Conservation (phyloP, 2,113 vertebrate genomes). For the Poeciliopsis prolifica region DNA sequence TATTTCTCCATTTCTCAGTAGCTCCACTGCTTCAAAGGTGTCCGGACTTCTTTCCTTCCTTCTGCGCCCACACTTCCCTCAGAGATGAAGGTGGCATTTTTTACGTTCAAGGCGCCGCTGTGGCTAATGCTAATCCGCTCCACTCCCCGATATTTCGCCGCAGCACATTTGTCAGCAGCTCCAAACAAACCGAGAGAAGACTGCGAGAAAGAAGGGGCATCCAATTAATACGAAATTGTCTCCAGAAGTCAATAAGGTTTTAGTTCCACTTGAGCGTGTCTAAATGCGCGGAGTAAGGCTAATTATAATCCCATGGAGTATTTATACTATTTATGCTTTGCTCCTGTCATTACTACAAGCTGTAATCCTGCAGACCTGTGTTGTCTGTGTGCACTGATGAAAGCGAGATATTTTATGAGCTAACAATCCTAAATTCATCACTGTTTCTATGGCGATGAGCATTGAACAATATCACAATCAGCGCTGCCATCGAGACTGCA, state of each 20-base stretch:
- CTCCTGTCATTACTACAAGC: slow-evolving; percentile 66
- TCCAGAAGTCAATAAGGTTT: slow-evolving; percentile 74
- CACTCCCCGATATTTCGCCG: slow-evolving; percentile 2
- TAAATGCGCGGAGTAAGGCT: slow-evolving; percentile 67
- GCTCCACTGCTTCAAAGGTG: slow-evolving; percentile 31
- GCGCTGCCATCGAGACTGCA: slow-evolving; percentile 30
- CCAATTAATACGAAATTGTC: slow-evolving; percentile 72
- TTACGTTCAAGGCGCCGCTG: not conserved
- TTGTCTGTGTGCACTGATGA: slow-evolving; percentile 63
- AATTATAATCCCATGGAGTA: slow-evolving; percentile 74
- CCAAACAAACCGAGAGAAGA: slow-evolving; percentile 27
- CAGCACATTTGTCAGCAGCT: slow-evolving; percentile 26
- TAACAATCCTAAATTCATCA: slow-evolving; percentile 64
- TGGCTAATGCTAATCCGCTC: slow-evolving; percentile 46
- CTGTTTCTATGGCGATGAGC: slow-evolving; percentile 65
- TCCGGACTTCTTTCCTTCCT: slow-evolving; percentile 2
- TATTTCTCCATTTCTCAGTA: slow-evolving; percentile 27
- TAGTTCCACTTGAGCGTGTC: slow-evolving; percentile 72
- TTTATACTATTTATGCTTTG: slow-evolving; percentile 69
- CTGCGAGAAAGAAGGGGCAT: slow-evolving; percentile 43
- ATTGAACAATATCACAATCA: slow-evolving; percentile 69
- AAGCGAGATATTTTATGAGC: slow-evolving; percentile 34
- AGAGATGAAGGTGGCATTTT: slow-evolving; percentile 11
- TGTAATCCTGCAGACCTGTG: slow-evolving; percentile 64
- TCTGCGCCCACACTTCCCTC: slow-evolving; percentile 6